phyloP scores from a whole-genome alignment of 2,888 invertebrate genomes.

The Phrixothrix hirtus region DNA sequence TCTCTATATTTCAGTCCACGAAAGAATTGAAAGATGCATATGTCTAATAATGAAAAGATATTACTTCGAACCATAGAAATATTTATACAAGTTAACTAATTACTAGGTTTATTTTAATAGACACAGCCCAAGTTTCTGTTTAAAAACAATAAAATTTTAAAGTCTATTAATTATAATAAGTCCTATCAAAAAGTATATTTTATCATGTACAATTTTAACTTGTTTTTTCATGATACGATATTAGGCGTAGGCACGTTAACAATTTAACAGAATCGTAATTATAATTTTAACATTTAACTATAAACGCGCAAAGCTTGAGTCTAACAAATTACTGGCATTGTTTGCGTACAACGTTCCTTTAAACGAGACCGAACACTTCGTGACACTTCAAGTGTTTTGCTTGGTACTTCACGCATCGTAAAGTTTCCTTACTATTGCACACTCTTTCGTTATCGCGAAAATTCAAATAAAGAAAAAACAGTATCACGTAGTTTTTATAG shows the following conservation, averaged over 20 bases:
- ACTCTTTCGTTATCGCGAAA: conserved; percentile 2
- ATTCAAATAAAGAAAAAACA: conserved; percentile 12
- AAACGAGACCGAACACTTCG: conserved; percentile 8
- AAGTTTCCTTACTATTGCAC: conserved; percentile 9
- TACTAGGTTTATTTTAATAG: no score
- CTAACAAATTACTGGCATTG: conserved; percentile 4
- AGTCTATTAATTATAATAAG: no score
- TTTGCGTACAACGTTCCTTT: conserved; percentile 7
- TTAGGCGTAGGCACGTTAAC: neutral
- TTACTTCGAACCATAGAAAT: no score
- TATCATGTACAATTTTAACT: no score
- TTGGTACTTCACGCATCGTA: conserved; percentile 12
- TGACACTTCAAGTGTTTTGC: conserved; percentile 9
- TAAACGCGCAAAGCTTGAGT: neutral
- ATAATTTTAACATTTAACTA: no score
- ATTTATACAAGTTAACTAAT: no score
- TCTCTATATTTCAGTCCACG: no score
- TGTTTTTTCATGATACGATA: neutral
- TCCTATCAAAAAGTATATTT: no score
- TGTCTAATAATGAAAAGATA: no score
- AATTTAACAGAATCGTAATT: neutral
- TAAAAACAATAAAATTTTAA: no score
- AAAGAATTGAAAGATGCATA: no score
- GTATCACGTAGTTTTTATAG: neutral
- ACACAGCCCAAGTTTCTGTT: no score